These are phyloP conservation scores for Digitonthophagus gazella DNA, from an alignment of 2,888 invertebrate genomes.

Conservation along the genomic window DNA sequence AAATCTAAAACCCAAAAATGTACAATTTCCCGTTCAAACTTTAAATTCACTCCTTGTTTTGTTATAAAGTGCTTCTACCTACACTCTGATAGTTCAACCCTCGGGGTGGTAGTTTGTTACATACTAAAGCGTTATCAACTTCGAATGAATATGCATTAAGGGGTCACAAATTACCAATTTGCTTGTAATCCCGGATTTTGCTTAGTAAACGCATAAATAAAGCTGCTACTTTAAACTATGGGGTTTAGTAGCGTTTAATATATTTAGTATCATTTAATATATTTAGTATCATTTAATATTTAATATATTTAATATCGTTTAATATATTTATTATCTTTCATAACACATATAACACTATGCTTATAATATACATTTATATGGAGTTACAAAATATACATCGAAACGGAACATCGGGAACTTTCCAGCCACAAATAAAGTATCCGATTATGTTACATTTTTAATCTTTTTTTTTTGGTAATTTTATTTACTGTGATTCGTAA, in stretches of 20 bases:
- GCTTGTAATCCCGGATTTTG: neutral
- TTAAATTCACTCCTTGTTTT: no score
- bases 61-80: no score
- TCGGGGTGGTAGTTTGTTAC: neutral
- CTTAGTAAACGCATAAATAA: neutral
- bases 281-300: no score
- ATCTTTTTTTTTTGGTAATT: constrained; percentile 1
- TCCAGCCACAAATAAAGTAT: constrained; percentile 31
- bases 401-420: constrained; percentile 21
- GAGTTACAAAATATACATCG: constrained; percentile 23
- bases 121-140: neutral
- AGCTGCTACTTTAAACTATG: neutral
- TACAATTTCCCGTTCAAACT: no score
- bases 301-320: no score
- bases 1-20: no score
- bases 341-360: constrained; percentile 26
- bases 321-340: constrained; percentile 14
- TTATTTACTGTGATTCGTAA: constrained; percentile 22
- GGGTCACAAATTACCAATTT: neutral
- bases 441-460: constrained; percentile 19
- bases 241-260: neutral
- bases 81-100: no score
- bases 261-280: constrained; percentile 13
- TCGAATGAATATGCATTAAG: neutral
- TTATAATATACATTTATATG: constrained; percentile 15